Percentiles rank a stretch among this genome's conserved stretches.
Conservation (phyloP, 2,888 invertebrate genomes). For the Temnothorax rugatulus region DNA sequence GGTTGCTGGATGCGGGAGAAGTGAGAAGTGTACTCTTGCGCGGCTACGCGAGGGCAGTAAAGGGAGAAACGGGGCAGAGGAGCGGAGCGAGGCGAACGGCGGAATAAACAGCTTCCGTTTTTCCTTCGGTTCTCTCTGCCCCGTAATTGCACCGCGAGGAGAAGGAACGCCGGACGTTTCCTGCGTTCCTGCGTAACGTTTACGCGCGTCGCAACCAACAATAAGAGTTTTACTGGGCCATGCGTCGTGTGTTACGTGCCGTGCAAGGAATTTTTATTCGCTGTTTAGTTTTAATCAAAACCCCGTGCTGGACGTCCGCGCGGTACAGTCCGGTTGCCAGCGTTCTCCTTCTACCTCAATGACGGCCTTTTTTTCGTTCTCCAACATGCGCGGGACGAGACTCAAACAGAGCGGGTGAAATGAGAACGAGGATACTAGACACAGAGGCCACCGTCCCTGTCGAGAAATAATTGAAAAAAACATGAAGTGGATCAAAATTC, state of each 20-base stretch:
- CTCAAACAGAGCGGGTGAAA: constrained; percentile 60
- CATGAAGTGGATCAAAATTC: constrained; percentile 58
- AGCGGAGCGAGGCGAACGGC: not conserved
- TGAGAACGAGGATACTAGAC: constrained; percentile 65
- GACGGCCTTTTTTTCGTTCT: constrained; percentile 58
- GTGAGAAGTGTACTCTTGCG: constrained; percentile 18
- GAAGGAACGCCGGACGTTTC: not conserved
- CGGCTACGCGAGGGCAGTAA: not conserved
- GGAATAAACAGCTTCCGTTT: constrained; percentile 38
- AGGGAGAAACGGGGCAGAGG: not conserved
- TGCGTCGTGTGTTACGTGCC: constrained; percentile 39
- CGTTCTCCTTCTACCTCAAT: constrained; percentile 44
- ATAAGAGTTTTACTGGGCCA: constrained; percentile 19
- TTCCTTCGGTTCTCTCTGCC: not conserved
- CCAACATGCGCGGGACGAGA: constrained; percentile 54
- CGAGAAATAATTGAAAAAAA: constrained; percentile 73
- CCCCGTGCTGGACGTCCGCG: constrained; percentile 56
- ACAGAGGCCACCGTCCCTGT: constrained; percentile 52
- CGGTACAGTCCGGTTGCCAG: constrained; percentile 44
- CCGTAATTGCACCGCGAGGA: not conserved
- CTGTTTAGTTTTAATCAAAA: constrained; percentile 82
- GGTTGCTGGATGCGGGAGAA: not conserved
- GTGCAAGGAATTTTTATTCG: constrained; percentile 75
- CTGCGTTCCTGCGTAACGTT: constrained; percentile 40
- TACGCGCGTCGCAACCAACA: not conserved